Conservation (phyloP, 2,113 vertebrate genomes). For the Urocitellus parryii region DNA sequence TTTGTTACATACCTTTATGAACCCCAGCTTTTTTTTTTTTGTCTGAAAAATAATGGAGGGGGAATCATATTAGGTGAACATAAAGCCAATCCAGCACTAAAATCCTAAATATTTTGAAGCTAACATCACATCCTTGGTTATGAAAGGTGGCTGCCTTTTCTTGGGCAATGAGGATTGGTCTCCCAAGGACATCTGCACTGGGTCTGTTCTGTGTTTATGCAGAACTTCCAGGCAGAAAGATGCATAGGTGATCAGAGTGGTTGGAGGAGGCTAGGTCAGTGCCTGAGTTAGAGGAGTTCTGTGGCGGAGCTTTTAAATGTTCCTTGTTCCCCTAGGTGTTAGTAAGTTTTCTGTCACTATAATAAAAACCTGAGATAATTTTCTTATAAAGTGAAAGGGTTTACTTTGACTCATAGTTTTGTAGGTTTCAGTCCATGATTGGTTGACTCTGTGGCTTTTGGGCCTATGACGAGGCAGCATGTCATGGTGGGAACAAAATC, state of each 20-base stretch:
- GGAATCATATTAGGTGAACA: not conserved
- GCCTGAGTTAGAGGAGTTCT: not conserved
- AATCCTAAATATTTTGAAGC: not conserved
- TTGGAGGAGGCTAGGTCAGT: not conserved
- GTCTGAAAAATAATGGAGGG: not conserved
- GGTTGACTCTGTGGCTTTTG: not conserved
- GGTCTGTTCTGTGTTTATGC: not conserved
- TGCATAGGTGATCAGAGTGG: not conserved
- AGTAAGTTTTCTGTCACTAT: not conserved
- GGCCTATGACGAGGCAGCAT: not conserved
- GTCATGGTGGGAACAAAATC: no score
- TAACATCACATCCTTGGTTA: not conserved
- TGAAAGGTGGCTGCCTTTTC: not conserved
- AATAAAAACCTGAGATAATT: not conserved
- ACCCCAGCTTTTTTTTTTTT: not conserved
- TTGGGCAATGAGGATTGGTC: not conserved
- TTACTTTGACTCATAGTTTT: not conserved
- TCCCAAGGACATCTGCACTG: not conserved
- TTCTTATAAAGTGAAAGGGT: not conserved
- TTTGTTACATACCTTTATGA: not conserved
- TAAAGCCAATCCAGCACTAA: not conserved
- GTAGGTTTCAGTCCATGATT: not conserved
- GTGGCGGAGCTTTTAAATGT: no score
- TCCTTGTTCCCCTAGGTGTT: not conserved
- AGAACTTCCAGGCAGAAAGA: not conserved